These are phyloP conservation scores for Ditylenchus dipsaci DNA, from an alignment of 1,140 invertebrate genomes.

Conservation along the genomic window DNA sequence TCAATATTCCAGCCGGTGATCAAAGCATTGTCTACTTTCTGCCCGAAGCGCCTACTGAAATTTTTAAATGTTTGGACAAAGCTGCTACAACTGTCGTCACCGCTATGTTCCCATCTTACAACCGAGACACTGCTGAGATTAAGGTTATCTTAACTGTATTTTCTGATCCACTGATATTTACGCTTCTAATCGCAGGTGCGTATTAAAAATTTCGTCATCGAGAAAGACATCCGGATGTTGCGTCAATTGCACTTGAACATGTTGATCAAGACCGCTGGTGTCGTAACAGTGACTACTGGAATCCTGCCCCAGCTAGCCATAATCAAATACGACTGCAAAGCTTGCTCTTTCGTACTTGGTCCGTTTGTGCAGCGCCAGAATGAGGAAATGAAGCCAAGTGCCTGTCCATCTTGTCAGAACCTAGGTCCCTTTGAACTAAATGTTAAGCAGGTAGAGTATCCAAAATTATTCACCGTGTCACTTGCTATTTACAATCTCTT, in stretches of 20 bases:
- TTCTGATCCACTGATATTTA: too few species aligned
- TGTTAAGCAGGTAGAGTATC: conserved; percentile 69
- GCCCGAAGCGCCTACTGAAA: conserved; percentile 91
- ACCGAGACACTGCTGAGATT: conserved; percentile 74
- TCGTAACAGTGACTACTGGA: conserved; percentile 89
- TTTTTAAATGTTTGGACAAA: conserved; percentile 53
- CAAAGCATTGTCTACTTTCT: conserved; percentile 91
- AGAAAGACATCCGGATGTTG: conserved; percentile 89
- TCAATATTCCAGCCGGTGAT: conserved; percentile 62
- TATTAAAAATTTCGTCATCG: conserved; percentile 86
- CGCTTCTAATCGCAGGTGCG: too few species aligned
- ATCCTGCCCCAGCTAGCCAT: conserved; percentile 90
- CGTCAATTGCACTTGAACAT: conserved; percentile 94
- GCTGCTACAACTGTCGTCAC: conserved; percentile 84
- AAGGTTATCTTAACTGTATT: too few species aligned
- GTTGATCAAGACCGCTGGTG: conserved; percentile 79
- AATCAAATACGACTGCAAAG: conserved; percentile 94
- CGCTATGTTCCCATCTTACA: conserved; percentile 86
- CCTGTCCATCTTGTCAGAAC: conserved; percentile 96
- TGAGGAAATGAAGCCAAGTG: conserved; percentile 86
- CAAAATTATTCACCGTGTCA: conserved; percentile 62
- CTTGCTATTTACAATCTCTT: conserved; percentile 24
- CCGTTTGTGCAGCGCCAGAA: conserved; percentile 90
- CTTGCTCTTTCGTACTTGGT: conserved; percentile 87
- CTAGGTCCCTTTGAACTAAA: conserved; percentile 79